Base-by-base conservation (phyloP, 2,888 invertebrate genomes). In the Cataglyphis rosenhaueri region DNA sequence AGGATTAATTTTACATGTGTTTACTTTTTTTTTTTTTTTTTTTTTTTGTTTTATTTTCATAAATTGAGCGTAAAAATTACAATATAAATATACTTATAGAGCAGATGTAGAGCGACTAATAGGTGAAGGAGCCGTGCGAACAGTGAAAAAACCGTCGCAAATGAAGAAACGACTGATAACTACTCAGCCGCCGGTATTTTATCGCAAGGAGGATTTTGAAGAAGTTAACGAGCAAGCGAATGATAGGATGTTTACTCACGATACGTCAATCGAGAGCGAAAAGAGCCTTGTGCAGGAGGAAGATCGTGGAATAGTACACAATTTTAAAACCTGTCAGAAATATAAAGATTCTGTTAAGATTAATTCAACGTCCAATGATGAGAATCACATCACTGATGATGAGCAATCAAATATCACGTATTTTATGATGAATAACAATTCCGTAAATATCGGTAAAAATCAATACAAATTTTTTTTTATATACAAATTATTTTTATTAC, bases 51-150 rank as follows among this genome's bases (percentile, higher is more conserved):
- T 61, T 44, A 0, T 0, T 55, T 55, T 76, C 6, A 12, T 25
- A 35, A 18, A 10, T 38, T 12, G 10, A 4, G 38, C 38, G 3
- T 6, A 29, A 12, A 15, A 62, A 52, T 10, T 76, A 66, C 38
- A 55, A n/a, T 15, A 12, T 18, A 10, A 15, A 61, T 85, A 12
- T 70, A 66, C 85, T 89, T 89, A 76, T 76, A 93, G 93, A 87
- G 89, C 93, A 29, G 94, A 94, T 64, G 94, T 94, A 0, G 94
- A 94, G 84, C 91, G 92, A 85, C 84, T 94, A n/a, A 94, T 94
- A 78, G 93, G 93, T 10, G 94, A 94, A 90, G 94, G 94, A 55
- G 94, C 94, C 12, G 94, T 94, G 9, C 89, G 92, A 86, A 94
- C 94, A 3, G 93, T 94, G 0, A 94, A 93, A 70, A 94, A 94